Evolutionary conservation across 2,888 invertebrate species (phyloP).

Genomic region (Caenorhabditis sinica): DNA sequence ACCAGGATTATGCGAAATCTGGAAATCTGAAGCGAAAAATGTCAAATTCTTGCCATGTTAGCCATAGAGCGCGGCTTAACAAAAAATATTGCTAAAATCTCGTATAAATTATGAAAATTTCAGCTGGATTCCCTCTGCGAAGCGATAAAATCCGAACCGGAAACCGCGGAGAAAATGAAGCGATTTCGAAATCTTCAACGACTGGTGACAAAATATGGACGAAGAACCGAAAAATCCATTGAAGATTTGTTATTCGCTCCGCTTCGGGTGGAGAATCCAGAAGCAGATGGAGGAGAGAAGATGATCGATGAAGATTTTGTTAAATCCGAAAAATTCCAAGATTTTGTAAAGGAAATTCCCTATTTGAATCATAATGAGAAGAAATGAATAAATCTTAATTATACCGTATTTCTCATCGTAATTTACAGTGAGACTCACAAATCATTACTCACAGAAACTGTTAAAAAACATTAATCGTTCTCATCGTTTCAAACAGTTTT

Average conservation of each 20-base stretch:
- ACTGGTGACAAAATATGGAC: constrained; percentile 61
- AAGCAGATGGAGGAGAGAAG: neutral
- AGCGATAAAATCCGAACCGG: constrained; percentile 53
- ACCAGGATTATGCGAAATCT: too few relatives aligned
- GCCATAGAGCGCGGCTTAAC: too few relatives aligned
- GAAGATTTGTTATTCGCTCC: constrained; percentile 63
- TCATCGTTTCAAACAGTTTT: too few relatives aligned
- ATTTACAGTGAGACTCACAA: too few relatives aligned
- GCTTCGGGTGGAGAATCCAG: constrained; percentile 17
- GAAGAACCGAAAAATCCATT: constrained; percentile 56
- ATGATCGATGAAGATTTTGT: constrained; percentile 13
- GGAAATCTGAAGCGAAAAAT: too few relatives aligned
- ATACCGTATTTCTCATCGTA: too few relatives aligned
- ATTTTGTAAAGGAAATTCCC: constrained; percentile 57
- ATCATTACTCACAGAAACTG: too few relatives aligned
- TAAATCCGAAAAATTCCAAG: constrained; percentile 38
- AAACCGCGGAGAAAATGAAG: constrained; percentile 60
- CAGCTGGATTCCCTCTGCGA: constrained; percentile 63
- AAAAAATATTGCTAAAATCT: too few relatives aligned
- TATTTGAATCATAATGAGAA: constrained; percentile 40
- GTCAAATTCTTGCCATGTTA: too few relatives aligned
- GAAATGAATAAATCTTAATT: neutral
- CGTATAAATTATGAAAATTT: constrained; percentile 16
- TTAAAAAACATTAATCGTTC: too few relatives aligned
- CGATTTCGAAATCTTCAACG: constrained; percentile 68